Base-by-base conservation (phyloP, 2,888 invertebrate species). In the Trichacis sp. region DNA sequence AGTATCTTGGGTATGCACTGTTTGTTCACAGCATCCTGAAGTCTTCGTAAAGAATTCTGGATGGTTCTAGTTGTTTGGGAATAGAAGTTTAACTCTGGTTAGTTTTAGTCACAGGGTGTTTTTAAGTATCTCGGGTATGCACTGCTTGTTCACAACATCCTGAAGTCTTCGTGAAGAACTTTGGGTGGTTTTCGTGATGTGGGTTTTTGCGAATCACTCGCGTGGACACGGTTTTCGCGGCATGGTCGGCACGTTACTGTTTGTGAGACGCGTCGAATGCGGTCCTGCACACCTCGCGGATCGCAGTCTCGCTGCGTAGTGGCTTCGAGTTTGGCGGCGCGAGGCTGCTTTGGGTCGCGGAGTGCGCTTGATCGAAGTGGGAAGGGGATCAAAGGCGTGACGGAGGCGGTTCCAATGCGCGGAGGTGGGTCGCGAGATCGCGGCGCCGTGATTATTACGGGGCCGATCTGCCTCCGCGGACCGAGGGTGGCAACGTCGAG, bases 241-340 rank as follows among this genome's bases (percentile, higher is more conserved):
- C 49, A 17, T 38, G 6, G 30, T 40, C 59, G 30, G n/a, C n/a
- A n/a, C n/a, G n/a, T n/a, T n/a, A n/a, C n/a, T n/a, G n/a, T 64
- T 47, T 40, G 53, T 62, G 68, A 77, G 77, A 78, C 79, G 79
- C 81, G 79, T 79, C 62, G 58, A 58, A 53, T 74, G 78, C 78
- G 74, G 67, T 77, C 76, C 73, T 72, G 71, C 73, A 77, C 74
- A 69, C 82, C 79, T 82, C 78, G 77, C 84, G 81, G 81, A 79
- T 76, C 83, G 84, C 84, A 84, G 84, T 80, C 84, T 83, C 75
- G 82, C 84, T 84, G 84, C 84, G 83, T 84, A 81, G 81, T 84
- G 84, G 75, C 79, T 73, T 70, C 45, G 58, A 66, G 71, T 58
- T 67, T 67, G 63, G 70, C 64, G 57, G 70, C 69, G 69, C 70